phyloP scores from a whole-genome alignment of 2,797 vertebrate genomes.

The Agapornis canus region DNA sequence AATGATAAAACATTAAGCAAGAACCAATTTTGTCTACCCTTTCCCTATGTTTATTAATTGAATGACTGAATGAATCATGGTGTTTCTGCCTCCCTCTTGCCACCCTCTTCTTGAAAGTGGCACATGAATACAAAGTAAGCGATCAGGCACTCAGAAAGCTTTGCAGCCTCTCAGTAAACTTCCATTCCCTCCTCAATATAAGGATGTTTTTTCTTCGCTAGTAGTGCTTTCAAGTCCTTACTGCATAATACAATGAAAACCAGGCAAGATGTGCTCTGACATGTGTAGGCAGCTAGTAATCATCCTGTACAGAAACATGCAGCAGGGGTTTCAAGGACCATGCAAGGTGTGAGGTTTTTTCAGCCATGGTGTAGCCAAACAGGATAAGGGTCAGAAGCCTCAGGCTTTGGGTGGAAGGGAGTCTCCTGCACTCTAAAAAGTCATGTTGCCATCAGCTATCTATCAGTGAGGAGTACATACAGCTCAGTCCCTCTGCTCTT shows the following conservation, averaged over 20 bases:
- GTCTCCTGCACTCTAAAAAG: not conserved
- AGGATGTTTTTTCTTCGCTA: not conserved
- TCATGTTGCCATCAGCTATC: not conserved
- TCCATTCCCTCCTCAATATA: not conserved
- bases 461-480: not conserved
- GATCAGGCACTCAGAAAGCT: conserved; percentile 23
- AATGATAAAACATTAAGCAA: conserved; percentile 29
- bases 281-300: not conserved
- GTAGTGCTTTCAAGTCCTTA: not conserved
- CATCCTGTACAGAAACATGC: not conserved
- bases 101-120: conserved; percentile 12
- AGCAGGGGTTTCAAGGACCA: not conserved
- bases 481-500: not conserved
- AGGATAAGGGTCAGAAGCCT: not conserved
- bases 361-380: not conserved
- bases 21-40: not conserved
- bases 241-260: not conserved
- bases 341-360: not conserved
- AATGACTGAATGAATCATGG: conserved; percentile 55
- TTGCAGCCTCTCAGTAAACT: conserved; percentile 17
- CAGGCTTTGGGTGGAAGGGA: not conserved
- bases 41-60: conserved; percentile 58
- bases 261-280: not conserved
- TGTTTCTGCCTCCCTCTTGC: not conserved
- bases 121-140: not conserved